These are phyloP conservation scores for Mesorhabditis spiculigera DNA, from an alignment of 2,888 invertebrate genomes.

Conservation along the genomic window DNA sequence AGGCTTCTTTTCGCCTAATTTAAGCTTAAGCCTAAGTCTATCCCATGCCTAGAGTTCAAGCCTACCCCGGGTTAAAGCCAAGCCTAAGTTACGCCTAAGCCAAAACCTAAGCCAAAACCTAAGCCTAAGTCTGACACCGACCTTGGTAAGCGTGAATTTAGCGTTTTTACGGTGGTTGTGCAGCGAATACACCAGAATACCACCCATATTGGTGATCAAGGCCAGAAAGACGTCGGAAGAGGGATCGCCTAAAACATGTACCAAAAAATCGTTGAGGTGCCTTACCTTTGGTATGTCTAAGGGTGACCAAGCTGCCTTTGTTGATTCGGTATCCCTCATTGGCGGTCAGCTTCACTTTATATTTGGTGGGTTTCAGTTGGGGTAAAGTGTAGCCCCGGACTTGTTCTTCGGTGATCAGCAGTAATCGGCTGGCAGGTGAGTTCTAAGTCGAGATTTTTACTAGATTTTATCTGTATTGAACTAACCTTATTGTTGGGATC, in stretches of 20 bases:
- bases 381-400: conserved; percentile 69
- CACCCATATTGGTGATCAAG: not conserved
- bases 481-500: not conserved
- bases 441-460: too few relatives aligned
- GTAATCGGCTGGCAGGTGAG: conserved; percentile 14
- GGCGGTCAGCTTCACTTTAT: conserved; percentile 91
- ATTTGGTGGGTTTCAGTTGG: conserved; percentile 78
- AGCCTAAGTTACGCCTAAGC: too few relatives aligned
- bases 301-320: conserved; percentile 61
- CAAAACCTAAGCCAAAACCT: too few relatives aligned
- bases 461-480: too few relatives aligned
- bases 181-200: not conserved
- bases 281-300: conserved; percentile 13
- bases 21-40: too few relatives aligned
- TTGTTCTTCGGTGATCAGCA: conserved; percentile 51
- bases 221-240: not conserved
- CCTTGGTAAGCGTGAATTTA: not conserved
- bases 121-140: not conserved
- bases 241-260: not conserved
- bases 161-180: conserved; percentile 1
- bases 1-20: too few relatives aligned
- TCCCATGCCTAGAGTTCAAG: too few relatives aligned
- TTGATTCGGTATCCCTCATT: conserved; percentile 86
- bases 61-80: too few relatives aligned
- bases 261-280: not conserved